These are phyloP conservation scores for Megalopta genalis DNA, from an alignment of 1,140 invertebrate species.

Conservation along the genomic window DNA sequence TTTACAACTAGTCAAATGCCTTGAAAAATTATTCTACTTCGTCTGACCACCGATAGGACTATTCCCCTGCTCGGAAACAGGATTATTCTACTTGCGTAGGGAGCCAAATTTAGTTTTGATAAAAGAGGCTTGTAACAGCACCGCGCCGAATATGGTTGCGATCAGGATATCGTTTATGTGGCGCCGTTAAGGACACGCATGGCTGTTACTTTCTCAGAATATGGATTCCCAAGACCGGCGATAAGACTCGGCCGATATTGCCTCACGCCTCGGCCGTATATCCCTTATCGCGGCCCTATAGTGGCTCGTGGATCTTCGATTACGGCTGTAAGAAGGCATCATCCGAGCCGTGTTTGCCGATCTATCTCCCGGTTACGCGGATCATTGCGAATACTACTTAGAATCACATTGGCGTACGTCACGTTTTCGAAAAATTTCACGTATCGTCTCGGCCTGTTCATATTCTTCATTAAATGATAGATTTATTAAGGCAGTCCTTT, in stretches of 20 bases:
- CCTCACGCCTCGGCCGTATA: conserved; percentile 30
- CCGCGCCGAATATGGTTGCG: not conserved
- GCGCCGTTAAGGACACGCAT: conserved; percentile 7
- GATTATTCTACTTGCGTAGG: no score
- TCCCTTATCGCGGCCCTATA: conserved; percentile 18
- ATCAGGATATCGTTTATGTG: conserved; percentile 30
- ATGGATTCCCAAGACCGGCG: conserved; percentile 48
- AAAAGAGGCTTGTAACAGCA: conserved; percentile 68
- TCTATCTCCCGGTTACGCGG: not conserved
- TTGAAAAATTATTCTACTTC: no score
- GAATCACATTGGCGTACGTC: no score
- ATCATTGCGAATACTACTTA: not conserved
- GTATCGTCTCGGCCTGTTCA: no score
- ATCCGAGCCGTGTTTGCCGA: not conserved
- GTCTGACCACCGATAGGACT: no score
- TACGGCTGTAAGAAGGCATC: conserved; percentile 1
- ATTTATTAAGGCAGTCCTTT: no score
- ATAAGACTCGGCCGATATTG: conserved; percentile 49
- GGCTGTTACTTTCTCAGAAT: conserved; percentile 52
- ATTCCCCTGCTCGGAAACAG: no score
- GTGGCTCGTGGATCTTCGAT: conserved; percentile 18
- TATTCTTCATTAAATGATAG: no score
- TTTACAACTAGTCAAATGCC: no score
- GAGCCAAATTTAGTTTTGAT: conserved; percentile 68
- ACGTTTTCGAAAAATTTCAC: no score